Conservation (phyloP, 1,140 invertebrate genomes). For the Pinna nobilis region DNA sequence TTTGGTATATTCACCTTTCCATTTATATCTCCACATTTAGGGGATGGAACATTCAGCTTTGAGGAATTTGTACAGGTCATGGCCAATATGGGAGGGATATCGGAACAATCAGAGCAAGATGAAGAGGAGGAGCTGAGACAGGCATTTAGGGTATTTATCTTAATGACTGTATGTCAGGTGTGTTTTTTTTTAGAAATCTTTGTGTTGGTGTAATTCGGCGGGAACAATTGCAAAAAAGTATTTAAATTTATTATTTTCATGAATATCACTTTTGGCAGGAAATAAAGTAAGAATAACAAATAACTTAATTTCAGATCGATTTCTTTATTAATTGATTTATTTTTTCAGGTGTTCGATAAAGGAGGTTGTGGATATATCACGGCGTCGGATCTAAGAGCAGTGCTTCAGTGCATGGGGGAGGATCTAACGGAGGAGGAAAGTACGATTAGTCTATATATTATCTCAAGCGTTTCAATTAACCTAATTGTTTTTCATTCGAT, state of each 20-base stretch:
- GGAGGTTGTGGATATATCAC: conserved; percentile 74
- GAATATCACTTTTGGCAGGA: no score
- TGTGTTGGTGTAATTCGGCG: background rate
- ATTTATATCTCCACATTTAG: conserved; percentile 71
- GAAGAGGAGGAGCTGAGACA: conserved; percentile 82
- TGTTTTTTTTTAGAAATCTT: background rate
- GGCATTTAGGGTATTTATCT: conserved; percentile 74
- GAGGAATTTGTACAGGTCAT: conserved; percentile 95
- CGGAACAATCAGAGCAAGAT: conserved; percentile 82
- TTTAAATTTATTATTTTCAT: background rate
- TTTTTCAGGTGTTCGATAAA: conserved; percentile 69
- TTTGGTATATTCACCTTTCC: background rate
- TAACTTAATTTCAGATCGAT: no score
- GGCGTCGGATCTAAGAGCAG: conserved; percentile 92
- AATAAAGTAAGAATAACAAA: no score
- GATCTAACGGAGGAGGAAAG: conserved; percentile 98
- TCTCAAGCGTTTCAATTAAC: background rate
- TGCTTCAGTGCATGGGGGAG: conserved; percentile 99
- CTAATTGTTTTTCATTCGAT: background rate
- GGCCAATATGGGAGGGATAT: conserved; percentile 84
- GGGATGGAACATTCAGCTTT: conserved; percentile 92
- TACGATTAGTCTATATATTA: conserved; percentile 43
- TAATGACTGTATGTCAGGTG: no score
- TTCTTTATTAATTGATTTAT: no score
- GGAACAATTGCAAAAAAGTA: background rate